Evolutionary conservation across 2,113 vertebrate genomes (phyloP).

Genomic region (Gasterosteus aculeatus): DNA sequence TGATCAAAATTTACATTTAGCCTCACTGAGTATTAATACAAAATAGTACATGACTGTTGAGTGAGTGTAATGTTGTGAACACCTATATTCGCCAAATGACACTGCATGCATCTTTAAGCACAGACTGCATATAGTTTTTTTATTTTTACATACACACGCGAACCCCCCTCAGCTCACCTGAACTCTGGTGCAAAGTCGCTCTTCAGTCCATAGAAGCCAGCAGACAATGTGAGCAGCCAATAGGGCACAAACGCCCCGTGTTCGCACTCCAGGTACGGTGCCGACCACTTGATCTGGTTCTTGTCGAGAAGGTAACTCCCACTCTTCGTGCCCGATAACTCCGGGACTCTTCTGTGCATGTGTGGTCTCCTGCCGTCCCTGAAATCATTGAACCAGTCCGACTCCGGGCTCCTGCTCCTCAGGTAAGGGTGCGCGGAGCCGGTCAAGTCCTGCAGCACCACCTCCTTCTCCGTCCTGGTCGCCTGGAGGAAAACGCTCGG

Average conservation of each 20-base stretch:
- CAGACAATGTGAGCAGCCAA: constrained; percentile 93
- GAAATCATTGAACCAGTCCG: constrained; percentile 89
- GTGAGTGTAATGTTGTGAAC: neutral
- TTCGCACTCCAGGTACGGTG: constrained; percentile 94
- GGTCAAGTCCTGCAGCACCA: constrained; percentile 90
- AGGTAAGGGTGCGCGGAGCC: constrained; percentile 81
- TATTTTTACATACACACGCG: neutral
- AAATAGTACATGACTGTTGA: neutral
- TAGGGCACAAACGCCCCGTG: constrained; percentile 91
- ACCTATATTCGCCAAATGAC: neutral
- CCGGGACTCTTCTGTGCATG: constrained; percentile 73
- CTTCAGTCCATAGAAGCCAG: constrained; percentile 90
- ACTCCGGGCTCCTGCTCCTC: constrained; percentile 84
- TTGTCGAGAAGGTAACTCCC: constrained; percentile 82
- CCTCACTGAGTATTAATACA: neutral
- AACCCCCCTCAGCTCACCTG: constrained; percentile 80
- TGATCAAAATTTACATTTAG: constrained; percentile 27
- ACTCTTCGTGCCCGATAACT: constrained; percentile 74
- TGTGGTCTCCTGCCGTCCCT: constrained; percentile 87
- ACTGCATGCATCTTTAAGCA: neutral
- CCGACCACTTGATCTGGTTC: constrained; percentile 93
- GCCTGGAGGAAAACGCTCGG: constrained; percentile 93
- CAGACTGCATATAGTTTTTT: neutral
- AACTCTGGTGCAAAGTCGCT: constrained; percentile 89
- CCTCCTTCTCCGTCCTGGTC: constrained; percentile 84